Conservation (phyloP, 2,797 vertebrate genomes). For the Cyprinodon diabolis region DNA sequence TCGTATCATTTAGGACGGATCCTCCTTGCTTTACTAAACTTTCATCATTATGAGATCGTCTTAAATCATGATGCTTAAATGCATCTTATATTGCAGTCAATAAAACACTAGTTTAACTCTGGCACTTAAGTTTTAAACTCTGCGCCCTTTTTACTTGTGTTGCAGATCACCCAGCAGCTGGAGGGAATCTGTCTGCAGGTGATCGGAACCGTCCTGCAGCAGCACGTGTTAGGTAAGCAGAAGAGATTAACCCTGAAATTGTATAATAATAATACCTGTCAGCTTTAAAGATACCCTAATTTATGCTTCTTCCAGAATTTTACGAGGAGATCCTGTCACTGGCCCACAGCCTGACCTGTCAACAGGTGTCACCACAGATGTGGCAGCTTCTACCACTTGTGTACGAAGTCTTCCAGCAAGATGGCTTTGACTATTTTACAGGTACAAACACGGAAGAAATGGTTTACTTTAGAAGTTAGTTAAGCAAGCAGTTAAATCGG, state of each 20-base stretch:
- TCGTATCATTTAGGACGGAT: neutral
- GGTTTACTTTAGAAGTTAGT: neutral
- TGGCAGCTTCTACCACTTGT: conserved; percentile 98
- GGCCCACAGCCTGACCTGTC: conserved; percentile 98
- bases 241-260: conserved; percentile 20
- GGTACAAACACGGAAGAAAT: conserved; percentile 70
- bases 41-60: no score
- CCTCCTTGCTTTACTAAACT: no score
- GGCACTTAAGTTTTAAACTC: neutral
- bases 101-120: neutral
- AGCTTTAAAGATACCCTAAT: neutral
- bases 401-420: conserved; percentile 98
- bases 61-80: neutral
- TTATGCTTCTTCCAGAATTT: conserved; percentile 83
- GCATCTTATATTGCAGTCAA: neutral
- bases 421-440: conserved; percentile 99
- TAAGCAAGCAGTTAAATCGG: neutral
- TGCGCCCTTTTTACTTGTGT: neutral
- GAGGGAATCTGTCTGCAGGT: conserved; percentile 99
- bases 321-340: conserved; percentile 98
- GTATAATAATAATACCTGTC: conserved; percentile 35
- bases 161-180: conserved; percentile 96
- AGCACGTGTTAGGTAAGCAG: conserved; percentile 93
- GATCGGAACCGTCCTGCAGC: conserved; percentile 97
- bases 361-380: conserved; percentile 98